phyloP scores from a whole-genome alignment of 1,140 invertebrate species.

The Calycopis cecrops region DNA sequence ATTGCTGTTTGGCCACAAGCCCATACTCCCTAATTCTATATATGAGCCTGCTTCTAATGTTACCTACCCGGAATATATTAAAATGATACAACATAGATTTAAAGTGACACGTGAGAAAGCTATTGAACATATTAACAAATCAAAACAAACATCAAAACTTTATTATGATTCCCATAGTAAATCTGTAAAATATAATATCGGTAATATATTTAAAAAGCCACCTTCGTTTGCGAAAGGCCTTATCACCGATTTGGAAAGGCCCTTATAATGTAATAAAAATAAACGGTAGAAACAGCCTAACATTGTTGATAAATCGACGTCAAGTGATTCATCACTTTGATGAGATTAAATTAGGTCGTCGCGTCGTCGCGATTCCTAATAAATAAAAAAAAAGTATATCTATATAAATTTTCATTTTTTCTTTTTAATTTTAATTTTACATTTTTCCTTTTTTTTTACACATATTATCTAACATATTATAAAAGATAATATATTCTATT shows the following conservation, averaged over 20 bases:
- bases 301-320: neutral
- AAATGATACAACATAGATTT: neutral
- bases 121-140: neutral
- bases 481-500: too few species aligned
- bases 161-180: neutral
- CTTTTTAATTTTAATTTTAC: too few species aligned
- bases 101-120: neutral
- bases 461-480: too few species aligned
- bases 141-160: neutral
- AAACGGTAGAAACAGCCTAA: neutral
- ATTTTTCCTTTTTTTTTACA: too few species aligned
- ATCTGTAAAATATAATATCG: neutral
- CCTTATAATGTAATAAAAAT: neutral
- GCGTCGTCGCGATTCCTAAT: slow-evolving; percentile 12
- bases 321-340: slow-evolving; percentile 4
- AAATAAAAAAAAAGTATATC: too few species aligned
- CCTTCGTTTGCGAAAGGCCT: neutral
- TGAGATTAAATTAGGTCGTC: slow-evolving; percentile 5
- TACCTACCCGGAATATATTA: slow-evolving; percentile 1
- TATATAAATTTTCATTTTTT: too few species aligned
- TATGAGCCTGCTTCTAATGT: neutral
- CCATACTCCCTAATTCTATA: neutral
- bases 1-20: too few species aligned
- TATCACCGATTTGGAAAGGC: neutral
- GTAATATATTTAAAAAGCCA: slow-evolving; percentile 1